These are phyloP conservation scores for Microcebus jonahi DNA, from an alignment of 2,113 vertebrate species.

Conservation along the genomic window DNA sequence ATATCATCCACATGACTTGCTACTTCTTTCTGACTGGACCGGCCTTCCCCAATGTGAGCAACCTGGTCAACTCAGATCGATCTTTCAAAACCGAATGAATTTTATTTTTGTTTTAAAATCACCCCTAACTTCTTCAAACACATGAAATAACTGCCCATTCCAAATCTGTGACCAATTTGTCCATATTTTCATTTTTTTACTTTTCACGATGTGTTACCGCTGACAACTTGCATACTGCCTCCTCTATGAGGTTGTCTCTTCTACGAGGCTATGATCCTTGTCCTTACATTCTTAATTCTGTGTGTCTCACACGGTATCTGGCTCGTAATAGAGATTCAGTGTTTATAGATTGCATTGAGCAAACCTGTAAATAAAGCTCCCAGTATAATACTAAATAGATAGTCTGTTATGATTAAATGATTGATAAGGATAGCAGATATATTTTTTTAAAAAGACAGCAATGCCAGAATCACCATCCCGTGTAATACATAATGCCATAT, in stretches of 20 bases:
- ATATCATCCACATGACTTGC: background rate
- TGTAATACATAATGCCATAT: too few species aligned
- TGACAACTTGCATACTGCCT: rapidly evolving
- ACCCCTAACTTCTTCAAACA: background rate
- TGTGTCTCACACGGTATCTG: background rate
- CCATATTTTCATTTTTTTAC: background rate
- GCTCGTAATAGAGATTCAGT: background rate
- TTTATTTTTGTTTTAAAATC: background rate
- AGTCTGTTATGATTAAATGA: background rate
- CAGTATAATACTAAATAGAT: background rate
- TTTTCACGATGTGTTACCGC: rapidly evolving
- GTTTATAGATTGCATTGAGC: background rate
- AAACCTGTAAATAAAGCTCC: background rate
- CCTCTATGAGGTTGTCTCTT: background rate
- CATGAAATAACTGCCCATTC: too few species aligned
- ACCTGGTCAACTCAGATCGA: background rate
- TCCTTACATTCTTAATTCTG: background rate
- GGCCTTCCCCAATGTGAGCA: rapidly evolving
- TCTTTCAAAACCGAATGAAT: background rate
- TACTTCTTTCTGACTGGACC: background rate
- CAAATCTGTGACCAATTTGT: too few species aligned
- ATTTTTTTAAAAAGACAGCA: background rate
- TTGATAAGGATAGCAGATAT: background rate
- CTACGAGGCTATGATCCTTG: background rate
- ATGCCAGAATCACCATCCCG: background rate